Evolutionary conservation across 2,888 invertebrate genomes (phyloP), one percentile per base, ranked within the genome.

Genomic region (Cataglyphis albicans): DNA sequence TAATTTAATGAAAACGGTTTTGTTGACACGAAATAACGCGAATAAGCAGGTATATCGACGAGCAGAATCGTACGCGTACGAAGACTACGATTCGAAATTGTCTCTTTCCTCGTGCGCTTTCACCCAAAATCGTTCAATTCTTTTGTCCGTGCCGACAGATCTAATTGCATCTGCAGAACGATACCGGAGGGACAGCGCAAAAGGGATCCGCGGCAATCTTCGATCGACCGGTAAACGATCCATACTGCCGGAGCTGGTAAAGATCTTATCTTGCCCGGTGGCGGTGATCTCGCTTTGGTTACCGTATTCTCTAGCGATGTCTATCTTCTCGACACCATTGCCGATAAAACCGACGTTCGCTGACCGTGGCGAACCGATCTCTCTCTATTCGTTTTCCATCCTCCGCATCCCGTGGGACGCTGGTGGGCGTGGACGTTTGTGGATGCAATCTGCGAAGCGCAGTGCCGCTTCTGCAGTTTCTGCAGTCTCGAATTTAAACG

Each of bases 251-350:
- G 65, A 55, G 55, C 88, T 84, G 82, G 65, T 65, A 84, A 52
- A 72, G 90, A 90, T 89, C 86, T 90, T 90, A 90, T 90, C 89
- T 85, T 52, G 72, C 35, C 75, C 87, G 64, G 85, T 78, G 88
- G 85, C 87, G 87, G 88, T 87, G 87, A 90, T 87, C 86, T 87
- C 90, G 87, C 87, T 89, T 90, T 87, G 87, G 86, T 87, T 88
- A 81, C 88, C 87, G 87, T 90, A 88, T 89, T 21, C 89, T 80
- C 86, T 76, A 85, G 57, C 90, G 90, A 91, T 91, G 89, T 90
- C 85, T 91, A 91, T 91, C 91, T 90, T 91, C 87, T 91, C 90
- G 90, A 91, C 92, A 91, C 92, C 90, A 90, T 90, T 83, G 61
- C 87, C 87, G 85, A 89, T 88, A 88, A 89, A 90, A 85, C 85